A percentile compares a stretch with the other conserved stretches of the same genome.
Conservation (phyloP, 2,888 invertebrate genomes). For the Zaprionus lineosus region DNA sequence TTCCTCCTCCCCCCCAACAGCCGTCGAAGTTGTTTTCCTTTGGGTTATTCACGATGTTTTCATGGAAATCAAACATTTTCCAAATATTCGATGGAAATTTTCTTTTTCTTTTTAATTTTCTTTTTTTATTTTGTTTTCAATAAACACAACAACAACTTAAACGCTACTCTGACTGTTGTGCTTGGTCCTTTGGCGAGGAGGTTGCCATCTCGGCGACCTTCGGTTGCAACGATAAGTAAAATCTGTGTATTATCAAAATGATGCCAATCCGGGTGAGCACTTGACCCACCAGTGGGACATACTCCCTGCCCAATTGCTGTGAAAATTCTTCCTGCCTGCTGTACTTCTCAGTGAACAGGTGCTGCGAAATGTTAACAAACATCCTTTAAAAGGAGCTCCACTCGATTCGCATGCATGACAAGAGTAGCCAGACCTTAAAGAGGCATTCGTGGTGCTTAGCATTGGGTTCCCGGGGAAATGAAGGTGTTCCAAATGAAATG, state of each 20-base stretch:
- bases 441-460: slow-evolving; percentile 19
- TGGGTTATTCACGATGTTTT: slow-evolving; percentile 56
- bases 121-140: background rate
- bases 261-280: slow-evolving; percentile 24
- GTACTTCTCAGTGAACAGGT: slow-evolving; percentile 6
- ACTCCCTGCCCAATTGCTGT: background rate
- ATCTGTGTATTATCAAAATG: slow-evolving; percentile 30
- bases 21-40: slow-evolving; percentile 53
- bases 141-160: slow-evolving; percentile 20
- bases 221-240: slow-evolving; percentile 9
- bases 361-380: background rate
- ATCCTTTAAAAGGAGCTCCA: slow-evolving; percentile 7
- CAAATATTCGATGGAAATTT: no score
- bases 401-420: slow-evolving; percentile 24
- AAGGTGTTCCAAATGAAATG: no score
- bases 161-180: no score
- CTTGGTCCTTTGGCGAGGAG: slow-evolving; percentile 2
- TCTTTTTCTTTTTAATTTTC: slow-evolving; percentile 23
- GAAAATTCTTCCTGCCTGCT: background rate
- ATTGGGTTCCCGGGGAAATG: no score
- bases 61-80: slow-evolving; percentile 10
- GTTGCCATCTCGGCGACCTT: background rate
- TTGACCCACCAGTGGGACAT: slow-evolving; percentile 8
- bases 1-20: no score
- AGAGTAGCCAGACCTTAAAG: slow-evolving; percentile 25